Conservation (phyloP, 2,888 invertebrate species). For the Apoderus coryli region DNA sequence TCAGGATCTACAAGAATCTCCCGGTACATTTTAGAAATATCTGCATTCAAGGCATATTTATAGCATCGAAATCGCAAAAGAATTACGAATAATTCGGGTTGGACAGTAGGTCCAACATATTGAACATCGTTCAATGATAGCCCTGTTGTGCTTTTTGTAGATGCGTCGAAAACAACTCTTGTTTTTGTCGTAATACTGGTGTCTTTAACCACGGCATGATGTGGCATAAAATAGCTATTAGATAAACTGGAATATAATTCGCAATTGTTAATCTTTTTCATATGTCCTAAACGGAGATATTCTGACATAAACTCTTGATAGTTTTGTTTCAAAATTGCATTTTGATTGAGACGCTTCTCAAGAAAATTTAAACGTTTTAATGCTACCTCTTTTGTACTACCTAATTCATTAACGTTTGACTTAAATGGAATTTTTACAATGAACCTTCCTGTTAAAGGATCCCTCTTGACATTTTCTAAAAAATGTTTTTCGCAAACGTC, state of each 20-base stretch:
- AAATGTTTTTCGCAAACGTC: too few relatives aligned
- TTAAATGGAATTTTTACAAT: too few relatives aligned
- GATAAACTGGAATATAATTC: conserved; percentile 11
- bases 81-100: conserved; percentile 16
- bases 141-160: conserved; percentile 12
- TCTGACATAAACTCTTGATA: conserved; percentile 15
- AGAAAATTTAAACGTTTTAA: conserved; percentile 12
- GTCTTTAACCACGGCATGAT: conserved; percentile 17
- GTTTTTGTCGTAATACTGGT: too few relatives aligned
- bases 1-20: too few relatives aligned
- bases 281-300: conserved; percentile 14
- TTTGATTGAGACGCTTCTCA: conserved; percentile 12
- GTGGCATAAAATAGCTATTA: too few relatives aligned
- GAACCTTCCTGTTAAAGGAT: too few relatives aligned
- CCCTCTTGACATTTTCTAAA: too few relatives aligned
- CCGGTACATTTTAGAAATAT: conserved; percentile 16
- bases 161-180: conserved; percentile 19
- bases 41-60: too few relatives aligned
- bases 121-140: too few relatives aligned
- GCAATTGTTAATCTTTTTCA: conserved; percentile 8
- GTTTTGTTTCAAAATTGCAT: conserved; percentile 9
- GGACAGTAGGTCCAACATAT: too few relatives aligned
- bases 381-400: conserved; percentile 11
- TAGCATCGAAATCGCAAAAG: conserved; percentile 16
- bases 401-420: too few relatives aligned